Base-by-base conservation (phyloP, 2,797 vertebrate genomes). In the Micrastur ruficollis region DNA sequence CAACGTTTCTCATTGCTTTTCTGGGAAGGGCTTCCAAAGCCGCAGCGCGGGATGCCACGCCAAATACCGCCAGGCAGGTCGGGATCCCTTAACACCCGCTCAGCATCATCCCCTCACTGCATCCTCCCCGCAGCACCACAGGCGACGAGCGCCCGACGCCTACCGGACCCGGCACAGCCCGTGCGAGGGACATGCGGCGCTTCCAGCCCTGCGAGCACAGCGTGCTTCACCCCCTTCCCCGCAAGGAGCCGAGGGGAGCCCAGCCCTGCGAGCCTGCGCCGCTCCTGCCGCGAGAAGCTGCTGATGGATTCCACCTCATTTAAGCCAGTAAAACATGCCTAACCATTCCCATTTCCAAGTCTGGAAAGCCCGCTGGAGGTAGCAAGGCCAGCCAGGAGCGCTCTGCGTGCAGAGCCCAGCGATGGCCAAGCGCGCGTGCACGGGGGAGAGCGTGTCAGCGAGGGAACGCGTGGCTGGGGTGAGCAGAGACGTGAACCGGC, bases 1-100 rank as follows among this genome's bases (percentile, higher is more conserved):
- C 9, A 11, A 27, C 34, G 70, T 2, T 72, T 22, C 81, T 53
- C 56, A 5, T 3, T 5, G 58, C 61, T 32, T 21, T 40, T 20
- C 46, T 15, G n/a, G 62, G 74, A 52, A 50, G 67, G 46, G 16
- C 11, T 78, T 4, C 8, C 72, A 31, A 53, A 19, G 3, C 19
- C 7, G 0, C 34, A 3, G 31, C 32, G 5, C 3, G 11, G 79
- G 31, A 16, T 1, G 7, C 70, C 47, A 25, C 0, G 23, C 10
- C 53, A 34, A 40, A 10, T 1, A 8, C 42, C 21, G 8, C 12
- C 27, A 3, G 49, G 71, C 17, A 8, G 49, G 29, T 3, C 4
- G 1, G 7, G 36, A 50, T 14, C 42, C 55, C n/a, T 2, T 4
- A 27, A 40, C 34, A 14, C 25, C 71, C 2, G 3, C 7, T 4